Conservation (phyloP, 2,888 invertebrate species). For the Slavum lentiscoides region DNA sequence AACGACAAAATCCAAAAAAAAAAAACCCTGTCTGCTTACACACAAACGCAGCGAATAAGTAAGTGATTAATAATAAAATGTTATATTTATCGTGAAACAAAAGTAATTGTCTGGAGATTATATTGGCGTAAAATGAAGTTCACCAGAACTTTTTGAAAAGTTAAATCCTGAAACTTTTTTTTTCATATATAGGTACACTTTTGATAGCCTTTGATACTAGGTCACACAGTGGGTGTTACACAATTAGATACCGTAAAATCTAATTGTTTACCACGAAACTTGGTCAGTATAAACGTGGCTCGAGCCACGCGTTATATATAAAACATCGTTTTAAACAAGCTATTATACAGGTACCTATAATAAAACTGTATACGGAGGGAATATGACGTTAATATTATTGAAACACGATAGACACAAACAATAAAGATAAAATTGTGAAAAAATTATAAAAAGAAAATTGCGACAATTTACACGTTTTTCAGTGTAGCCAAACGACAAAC, state of each 20-base stretch:
- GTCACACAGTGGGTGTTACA: conserved; percentile 33
- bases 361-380: too few species aligned
- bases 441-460: too few species aligned
- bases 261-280: conserved; percentile 28
- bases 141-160: conserved; percentile 36
- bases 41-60: neutral
- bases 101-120: conserved; percentile 35
- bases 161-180: conserved; percentile 44
- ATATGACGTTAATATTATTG: too few species aligned
- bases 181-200: neutral
- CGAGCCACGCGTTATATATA: neutral
- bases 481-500: too few species aligned
- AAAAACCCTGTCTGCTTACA: neutral
- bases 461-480: too few species aligned
- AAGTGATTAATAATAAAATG: neutral
- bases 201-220: conserved; percentile 23
- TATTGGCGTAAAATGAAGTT: conserved; percentile 41
- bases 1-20: neutral
- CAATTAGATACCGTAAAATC: conserved; percentile 35
- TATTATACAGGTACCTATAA: too few species aligned
- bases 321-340: too few species aligned
- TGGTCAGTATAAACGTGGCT: neutral
- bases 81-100: conserved; percentile 22
- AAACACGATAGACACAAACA: too few species aligned
- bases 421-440: too few species aligned